Evolutionary conservation across 2,888 invertebrate species (phyloP).

Genomic region (Fragum fragum): DNA sequence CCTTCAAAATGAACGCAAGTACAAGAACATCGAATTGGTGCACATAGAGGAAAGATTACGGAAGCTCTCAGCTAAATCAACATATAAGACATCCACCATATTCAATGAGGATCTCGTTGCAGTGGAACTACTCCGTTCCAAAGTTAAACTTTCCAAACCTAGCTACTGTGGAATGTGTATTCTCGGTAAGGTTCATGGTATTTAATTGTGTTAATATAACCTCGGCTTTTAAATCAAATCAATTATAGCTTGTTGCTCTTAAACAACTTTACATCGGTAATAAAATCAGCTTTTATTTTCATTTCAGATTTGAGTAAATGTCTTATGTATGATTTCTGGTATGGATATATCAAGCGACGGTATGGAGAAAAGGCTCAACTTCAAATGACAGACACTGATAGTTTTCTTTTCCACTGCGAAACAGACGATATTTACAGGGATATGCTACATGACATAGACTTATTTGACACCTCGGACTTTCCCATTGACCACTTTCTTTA

Average conservation of each 20-base stretch:
- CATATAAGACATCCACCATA: conserved; percentile 40
- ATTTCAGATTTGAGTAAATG: conserved; percentile 84
- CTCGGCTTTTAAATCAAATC: no score
- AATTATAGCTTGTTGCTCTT: not conserved
- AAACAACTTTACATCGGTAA: not conserved
- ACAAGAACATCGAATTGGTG: conserved; percentile 48
- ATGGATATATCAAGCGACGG: conserved; percentile 67
- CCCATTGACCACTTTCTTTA: conserved; percentile 71
- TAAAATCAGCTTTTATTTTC: not conserved
- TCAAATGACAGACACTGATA: conserved; percentile 65
- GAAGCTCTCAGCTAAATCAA: conserved; percentile 44
- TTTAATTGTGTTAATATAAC: no score
- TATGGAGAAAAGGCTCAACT: conserved; percentile 42
- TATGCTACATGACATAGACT: conserved; percentile 32
- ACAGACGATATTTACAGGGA: conserved; percentile 51
- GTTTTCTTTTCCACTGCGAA: conserved; percentile 35
- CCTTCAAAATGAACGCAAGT: conserved; percentile 55
- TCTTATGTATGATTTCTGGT: conserved; percentile 85
- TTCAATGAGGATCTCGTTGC: conserved; percentile 53
- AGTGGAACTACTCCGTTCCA: conserved; percentile 35
- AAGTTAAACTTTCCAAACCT: conserved; percentile 51
- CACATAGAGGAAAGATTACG: conserved; percentile 34
- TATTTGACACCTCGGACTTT: conserved; percentile 75
- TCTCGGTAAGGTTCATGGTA: conserved; percentile 23
- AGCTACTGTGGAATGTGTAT: conserved; percentile 55